These are phyloP conservation scores for Coendou prehensilis DNA, from an alignment of 2,797 vertebrate genomes.

Conservation along the genomic window DNA sequence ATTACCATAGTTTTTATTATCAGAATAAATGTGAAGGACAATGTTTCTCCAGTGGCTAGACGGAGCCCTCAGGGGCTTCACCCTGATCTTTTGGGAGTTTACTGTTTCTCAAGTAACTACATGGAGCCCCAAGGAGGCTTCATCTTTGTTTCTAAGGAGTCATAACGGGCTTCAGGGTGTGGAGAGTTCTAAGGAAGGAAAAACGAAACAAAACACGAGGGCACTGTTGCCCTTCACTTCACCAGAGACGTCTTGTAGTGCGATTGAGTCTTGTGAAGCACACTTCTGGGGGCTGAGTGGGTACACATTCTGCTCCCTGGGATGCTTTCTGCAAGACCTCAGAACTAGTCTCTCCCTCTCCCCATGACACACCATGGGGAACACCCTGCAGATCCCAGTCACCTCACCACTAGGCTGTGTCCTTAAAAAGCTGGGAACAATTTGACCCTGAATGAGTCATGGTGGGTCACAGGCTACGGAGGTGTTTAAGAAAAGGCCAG, in stretches of 20 bases:
- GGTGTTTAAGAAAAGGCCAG: neutral
- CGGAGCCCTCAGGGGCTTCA: neutral
- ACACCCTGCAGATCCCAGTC: neutral
- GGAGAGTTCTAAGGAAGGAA: neutral
- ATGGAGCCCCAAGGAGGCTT: neutral
- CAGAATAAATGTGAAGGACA: neutral
- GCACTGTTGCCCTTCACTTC: neutral
- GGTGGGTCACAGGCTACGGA: neutral
- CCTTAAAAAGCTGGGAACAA: neutral
- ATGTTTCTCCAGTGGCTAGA: neutral
- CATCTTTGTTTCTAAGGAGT: neutral
- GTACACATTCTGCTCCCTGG: neutral
- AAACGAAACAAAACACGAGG: neutral
- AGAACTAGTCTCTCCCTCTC: neutral
- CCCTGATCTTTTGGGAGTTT: neutral
- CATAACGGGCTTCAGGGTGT: neutral
- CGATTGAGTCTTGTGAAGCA: neutral
- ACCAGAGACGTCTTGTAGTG: neutral
- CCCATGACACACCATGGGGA: neutral
- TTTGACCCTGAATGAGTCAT: neutral
- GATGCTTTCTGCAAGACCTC: neutral
- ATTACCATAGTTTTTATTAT: neutral
- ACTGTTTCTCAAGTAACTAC: neutral
- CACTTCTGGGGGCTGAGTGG: neutral
- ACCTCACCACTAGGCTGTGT: neutral